Percentiles rank a stretch among this genome's conserved stretches.
Conservation (phyloP, 2,797 vertebrate species). For the Bothrops alternatus region DNA sequence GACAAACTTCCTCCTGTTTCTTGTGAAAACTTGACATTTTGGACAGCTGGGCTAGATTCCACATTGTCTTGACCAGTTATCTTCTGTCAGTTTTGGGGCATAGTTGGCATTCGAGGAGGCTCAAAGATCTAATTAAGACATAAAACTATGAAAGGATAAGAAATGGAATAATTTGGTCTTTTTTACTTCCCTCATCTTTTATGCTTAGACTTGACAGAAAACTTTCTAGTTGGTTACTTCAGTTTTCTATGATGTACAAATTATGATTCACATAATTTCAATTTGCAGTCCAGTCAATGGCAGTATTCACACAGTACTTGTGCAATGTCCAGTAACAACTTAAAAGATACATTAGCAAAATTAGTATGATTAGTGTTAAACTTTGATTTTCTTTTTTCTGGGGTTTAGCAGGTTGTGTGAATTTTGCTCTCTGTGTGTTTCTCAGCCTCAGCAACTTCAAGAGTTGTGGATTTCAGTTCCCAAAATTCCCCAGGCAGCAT, state of each 20-base stretch:
- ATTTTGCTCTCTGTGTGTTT: neutral
- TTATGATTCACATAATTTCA: neutral
- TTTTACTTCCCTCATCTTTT: neutral
- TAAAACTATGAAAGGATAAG: neutral
- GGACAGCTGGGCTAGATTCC: neutral
- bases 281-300: neutral
- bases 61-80: neutral
- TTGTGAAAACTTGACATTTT: neutral
- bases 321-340: neutral
- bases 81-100: neutral
- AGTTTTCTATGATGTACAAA: neutral
- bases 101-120: neutral
- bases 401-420: neutral
- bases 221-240: neutral
- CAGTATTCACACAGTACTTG: neutral
- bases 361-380: neutral
- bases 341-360: neutral
- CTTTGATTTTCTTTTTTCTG: neutral
- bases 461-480: neutral
- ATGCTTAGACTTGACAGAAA: neutral
- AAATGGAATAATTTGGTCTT: neutral
- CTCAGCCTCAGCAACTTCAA: neutral
- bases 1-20: neutral
- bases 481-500: neutral
- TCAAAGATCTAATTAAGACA: neutral